These are phyloP conservation scores for Microhierax caerulescens DNA, from an alignment of 2,797 vertebrate genomes.

Conservation along the genomic window DNA sequence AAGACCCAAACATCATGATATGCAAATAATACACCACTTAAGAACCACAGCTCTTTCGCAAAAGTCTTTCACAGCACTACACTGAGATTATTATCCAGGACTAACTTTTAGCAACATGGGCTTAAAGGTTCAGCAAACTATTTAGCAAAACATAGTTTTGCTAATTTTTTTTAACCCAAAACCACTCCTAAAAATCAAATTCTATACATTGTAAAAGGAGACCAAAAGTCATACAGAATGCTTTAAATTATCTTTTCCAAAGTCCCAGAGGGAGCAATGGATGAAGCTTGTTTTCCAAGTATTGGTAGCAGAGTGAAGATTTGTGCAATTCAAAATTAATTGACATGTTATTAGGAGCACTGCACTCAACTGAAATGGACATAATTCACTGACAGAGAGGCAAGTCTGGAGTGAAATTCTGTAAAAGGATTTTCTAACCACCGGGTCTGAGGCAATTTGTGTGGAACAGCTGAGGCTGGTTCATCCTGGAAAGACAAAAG, in stretches of 20 bases:
- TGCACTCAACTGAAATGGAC: not conserved
- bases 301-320: not conserved
- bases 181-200: not conserved
- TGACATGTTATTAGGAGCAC: not conserved
- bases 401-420: not conserved
- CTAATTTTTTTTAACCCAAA: not conserved
- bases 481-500: not conserved
- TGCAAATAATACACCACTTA: not conserved
- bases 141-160: not conserved
- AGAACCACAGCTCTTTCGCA: not conserved
- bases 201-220: not conserved
- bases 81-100: not conserved
- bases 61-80: not conserved
- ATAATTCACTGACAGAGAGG: not conserved
- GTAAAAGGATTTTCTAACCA: not conserved
- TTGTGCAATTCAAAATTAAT: constrained; percentile 1
- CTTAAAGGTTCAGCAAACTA: not conserved
- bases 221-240: not conserved
- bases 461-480: not conserved
- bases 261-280: not conserved
- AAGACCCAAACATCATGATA: not conserved
- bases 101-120: not conserved
- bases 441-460: not conserved
- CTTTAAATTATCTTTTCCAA: not conserved
- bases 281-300: not conserved